Conservation (phyloP, 1,140 invertebrate species). For the Hypsibius dujardini region DNA sequence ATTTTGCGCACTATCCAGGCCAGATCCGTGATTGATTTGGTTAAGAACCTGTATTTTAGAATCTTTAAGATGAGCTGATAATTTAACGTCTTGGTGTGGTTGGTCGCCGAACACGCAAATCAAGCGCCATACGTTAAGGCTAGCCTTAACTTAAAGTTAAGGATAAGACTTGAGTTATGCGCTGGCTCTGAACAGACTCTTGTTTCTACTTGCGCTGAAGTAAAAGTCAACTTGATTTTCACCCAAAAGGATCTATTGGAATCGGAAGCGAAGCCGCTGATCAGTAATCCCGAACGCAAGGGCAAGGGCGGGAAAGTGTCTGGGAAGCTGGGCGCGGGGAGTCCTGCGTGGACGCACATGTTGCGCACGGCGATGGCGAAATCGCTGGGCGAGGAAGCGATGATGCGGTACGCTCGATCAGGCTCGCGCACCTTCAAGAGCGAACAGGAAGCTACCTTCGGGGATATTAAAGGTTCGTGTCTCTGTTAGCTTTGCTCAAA, state of each 20-base stretch:
- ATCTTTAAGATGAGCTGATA: too few species aligned
- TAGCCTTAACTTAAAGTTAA: too few species aligned
- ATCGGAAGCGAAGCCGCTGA: not conserved
- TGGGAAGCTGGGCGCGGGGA: not conserved
- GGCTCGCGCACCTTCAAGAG: not conserved
- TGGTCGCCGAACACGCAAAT: too few species aligned
- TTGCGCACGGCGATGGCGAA: not conserved
- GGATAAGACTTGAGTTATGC: too few species aligned
- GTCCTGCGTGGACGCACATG: not conserved
- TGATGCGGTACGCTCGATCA: not conserved
- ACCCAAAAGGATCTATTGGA: not conserved
- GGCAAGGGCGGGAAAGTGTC: conserved; percentile 4
- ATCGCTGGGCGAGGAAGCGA: not conserved
- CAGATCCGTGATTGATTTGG: too few species aligned
- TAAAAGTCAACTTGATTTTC: too few species aligned
- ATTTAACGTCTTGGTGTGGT: too few species aligned
- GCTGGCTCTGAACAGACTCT: too few species aligned
- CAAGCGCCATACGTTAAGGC: too few species aligned
- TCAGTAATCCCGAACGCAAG: not conserved
- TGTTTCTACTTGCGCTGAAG: too few species aligned
- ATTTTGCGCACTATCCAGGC: too few species aligned
- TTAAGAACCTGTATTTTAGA: too few species aligned
- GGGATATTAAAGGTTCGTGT: not conserved
- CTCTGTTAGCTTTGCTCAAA: not conserved
- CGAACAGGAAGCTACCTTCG: not conserved